Conservation (phyloP, 2,113 vertebrate genomes). For the Stigmatopora nigra region DNA sequence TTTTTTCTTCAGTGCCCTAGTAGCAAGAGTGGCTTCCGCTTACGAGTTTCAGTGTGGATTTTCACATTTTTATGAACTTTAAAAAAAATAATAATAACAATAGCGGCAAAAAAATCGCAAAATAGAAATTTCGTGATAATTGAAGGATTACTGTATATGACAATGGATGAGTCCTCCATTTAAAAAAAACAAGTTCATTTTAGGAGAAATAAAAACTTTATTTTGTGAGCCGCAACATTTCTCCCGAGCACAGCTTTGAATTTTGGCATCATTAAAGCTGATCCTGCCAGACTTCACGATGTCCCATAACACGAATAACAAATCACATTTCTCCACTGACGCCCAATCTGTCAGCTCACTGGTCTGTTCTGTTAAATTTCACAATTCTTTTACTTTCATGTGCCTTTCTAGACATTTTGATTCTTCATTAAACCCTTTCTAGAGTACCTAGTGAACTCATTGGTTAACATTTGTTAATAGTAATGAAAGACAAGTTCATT, state of each 20-base stretch:
- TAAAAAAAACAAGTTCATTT: slow-evolving; percentile 5
- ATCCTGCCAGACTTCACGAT: slow-evolving; percentile 60
- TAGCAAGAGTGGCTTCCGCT: too few relatives aligned
- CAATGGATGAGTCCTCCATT: too few relatives aligned
- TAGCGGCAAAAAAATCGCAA: too few relatives aligned
- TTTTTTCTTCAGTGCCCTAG: too few relatives aligned
- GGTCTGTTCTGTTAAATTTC: neutral
- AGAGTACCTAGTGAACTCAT: neutral
- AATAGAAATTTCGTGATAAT: too few relatives aligned
- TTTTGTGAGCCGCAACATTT: slow-evolving; percentile 44
- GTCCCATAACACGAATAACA: neutral
- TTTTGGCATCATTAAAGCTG: slow-evolving; percentile 50
- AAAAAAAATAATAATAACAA: too few relatives aligned
- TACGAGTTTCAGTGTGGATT: too few relatives aligned
- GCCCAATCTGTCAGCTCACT: neutral
- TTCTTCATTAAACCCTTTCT: neutral
- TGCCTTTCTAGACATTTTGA: neutral
- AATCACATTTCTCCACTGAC: neutral
- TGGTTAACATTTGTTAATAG: too few relatives aligned
- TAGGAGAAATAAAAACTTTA: slow-evolving; percentile 43
- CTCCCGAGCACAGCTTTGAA: slow-evolving; percentile 59
- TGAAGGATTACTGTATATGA: too few relatives aligned
- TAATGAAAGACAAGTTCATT: too few relatives aligned
- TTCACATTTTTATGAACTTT: too few relatives aligned
- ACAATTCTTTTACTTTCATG: neutral